These are phyloP conservation scores for Crotalus horridus DNA, from an alignment of 2,113 vertebrate genomes.

Conservation along the genomic window DNA sequence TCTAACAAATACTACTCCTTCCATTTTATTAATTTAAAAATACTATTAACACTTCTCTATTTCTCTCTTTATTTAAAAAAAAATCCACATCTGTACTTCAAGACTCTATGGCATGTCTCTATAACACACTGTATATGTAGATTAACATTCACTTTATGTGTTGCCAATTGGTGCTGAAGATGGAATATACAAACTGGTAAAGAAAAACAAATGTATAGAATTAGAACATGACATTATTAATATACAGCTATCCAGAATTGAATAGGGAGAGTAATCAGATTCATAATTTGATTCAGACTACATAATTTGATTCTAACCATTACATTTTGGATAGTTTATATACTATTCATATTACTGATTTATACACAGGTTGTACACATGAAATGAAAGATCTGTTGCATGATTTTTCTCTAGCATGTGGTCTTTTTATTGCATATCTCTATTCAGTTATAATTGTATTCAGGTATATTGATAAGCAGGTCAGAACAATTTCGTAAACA, in stretches of 20 bases:
- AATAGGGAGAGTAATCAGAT: background rate
- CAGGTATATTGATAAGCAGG: background rate
- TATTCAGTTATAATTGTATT: background rate
- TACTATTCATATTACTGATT: background rate
- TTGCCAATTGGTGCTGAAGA: background rate
- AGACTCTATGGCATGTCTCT: background rate
- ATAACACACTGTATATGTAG: background rate
- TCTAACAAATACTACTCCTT: background rate
- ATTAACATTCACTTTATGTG: background rate
- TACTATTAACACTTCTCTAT: background rate
- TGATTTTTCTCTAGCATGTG: background rate
- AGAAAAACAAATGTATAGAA: constrained; percentile 1
- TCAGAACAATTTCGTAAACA: background rate
- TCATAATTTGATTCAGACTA: background rate
- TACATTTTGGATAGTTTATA: background rate
- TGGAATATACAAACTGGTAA: background rate
- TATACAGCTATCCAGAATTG: background rate
- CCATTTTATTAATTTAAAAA: background rate
- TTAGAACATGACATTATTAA: background rate
- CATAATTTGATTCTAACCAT: background rate
- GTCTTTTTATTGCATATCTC: background rate
- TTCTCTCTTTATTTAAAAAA: background rate
- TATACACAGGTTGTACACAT: background rate
- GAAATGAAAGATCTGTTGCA: background rate
- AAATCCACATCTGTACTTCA: background rate